Base-by-base conservation (phyloP, 2,797 vertebrate genomes). In the Pseudochaenichthys georgianus region DNA sequence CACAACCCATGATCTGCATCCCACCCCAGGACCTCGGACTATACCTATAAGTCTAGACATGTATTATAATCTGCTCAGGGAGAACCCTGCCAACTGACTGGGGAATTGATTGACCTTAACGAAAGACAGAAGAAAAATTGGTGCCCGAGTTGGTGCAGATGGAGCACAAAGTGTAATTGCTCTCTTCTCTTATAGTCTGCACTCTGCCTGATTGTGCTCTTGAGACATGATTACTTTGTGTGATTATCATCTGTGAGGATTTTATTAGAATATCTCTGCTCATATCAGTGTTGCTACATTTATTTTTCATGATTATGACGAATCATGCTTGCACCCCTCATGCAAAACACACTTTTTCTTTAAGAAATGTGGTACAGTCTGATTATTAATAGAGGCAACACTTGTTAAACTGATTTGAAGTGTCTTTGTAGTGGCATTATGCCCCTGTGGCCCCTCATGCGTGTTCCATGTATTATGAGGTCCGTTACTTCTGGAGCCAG, bases 401-500 rank as follows among this genome's bases (percentile, higher is more conserved):
- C 57, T 81, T 46, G n/a, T 58, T 52, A 42, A 63, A 34, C 43
- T 75, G 70, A 72, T 64, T 53, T 62, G 61, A 75, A 75, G 42
- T 17, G 3, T 54, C 34, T 11, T 81, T 67, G 51, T 28, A 53
- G 60, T 72, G 58, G 59, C 66, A 41, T 74, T 64, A 64, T 71
- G 52, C 10, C 41, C 64, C 15, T 19, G n/a, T 66, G 60, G 74
- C 23, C 15, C 21, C n/a, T 74, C 4, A 42, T 70, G 13, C 75
- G 86, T 82, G 80, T 84, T 72, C 82, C 78, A 72, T 66, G 46
- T 81, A 87, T 92, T 93, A 84, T 61, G 73, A 73, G 81, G 81
- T 70, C 89, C 68, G 77, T 76, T 90, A 84, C 64, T 59, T 82
- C 76, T 87, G 88, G 69, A 83, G 70, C 88, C 85, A 90, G 93